A percentile compares a stretch with the other conserved stretches of the same genome.
Evolutionary conservation across 2,113 vertebrate genomes (phyloP).

Genomic region (Pteropus alecto): DNA sequence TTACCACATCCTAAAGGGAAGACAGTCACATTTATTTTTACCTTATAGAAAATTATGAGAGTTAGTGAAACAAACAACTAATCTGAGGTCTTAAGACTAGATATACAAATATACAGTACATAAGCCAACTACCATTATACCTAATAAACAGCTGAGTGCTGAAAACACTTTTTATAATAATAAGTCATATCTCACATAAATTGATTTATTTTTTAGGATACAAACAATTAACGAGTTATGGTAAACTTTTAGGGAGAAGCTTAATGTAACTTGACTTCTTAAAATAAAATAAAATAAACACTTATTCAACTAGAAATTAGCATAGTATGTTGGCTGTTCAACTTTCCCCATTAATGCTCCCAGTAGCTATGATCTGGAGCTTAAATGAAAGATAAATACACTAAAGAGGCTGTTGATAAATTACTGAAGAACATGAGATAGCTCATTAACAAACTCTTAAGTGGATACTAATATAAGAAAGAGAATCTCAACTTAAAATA

Average conservation of each 20-base stretch:
- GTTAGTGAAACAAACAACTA: background rate
- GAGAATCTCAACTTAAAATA: background rate
- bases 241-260: background rate
- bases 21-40: background rate
- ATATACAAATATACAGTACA: background rate
- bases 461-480: background rate
- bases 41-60: background rate
- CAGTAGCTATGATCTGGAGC: background rate
- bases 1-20: background rate
- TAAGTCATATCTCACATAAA: background rate
- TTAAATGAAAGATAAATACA: conserved; percentile 4
- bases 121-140: background rate
- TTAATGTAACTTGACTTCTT: too few relatives aligned
- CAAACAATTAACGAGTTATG: background rate
- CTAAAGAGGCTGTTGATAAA: background rate
- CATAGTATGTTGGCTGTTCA: background rate
- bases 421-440: background rate
- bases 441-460: background rate
- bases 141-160: background rate
- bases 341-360: background rate
- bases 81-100: background rate
- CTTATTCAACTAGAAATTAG: background rate
- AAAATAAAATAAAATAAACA: conserved; percentile 29
- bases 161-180: background rate
- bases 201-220: background rate